Conservation (phyloP, 2,797 vertebrate genomes). For the Danio tinwini region DNA sequence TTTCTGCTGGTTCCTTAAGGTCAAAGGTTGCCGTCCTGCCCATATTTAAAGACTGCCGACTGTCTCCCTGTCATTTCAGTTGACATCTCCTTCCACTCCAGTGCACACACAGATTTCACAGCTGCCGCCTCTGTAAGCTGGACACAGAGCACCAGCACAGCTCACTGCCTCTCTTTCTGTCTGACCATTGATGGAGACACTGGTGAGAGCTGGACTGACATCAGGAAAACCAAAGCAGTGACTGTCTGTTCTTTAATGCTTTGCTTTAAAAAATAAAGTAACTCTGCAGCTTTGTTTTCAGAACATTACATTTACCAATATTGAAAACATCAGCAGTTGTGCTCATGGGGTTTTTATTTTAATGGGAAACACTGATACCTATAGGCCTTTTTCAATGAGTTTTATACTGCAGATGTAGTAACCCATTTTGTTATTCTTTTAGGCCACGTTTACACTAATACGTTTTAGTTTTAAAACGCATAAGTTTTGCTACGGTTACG, state of each 20-base stretch:
- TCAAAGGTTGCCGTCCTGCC: conserved; percentile 65
- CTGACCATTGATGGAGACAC: conserved; percentile 33
- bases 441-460: too few species aligned
- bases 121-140: conserved; percentile 64
- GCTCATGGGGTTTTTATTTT: conserved; percentile 2
- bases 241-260: conserved; percentile 10
- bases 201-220: conserved; percentile 32
- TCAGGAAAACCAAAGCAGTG: conserved; percentile 7
- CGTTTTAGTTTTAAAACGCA: too few species aligned
- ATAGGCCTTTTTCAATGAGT: not conserved
- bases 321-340: not conserved
- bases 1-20: conserved; percentile 51
- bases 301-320: not conserved
- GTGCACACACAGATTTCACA: conserved; percentile 70
- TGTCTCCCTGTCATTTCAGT: conserved; percentile 58
- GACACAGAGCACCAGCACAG: conserved; percentile 39
- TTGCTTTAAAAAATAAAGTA: conserved; percentile 1
- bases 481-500: too few species aligned
- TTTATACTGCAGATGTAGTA: not conserved
- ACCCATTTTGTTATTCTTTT: not conserved
- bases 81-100: conserved; percentile 63
- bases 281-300: conserved; percentile 12
- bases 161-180: conserved; percentile 31
- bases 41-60: conserved; percentile 48
- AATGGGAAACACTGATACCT: conserved; percentile 11